phyloP scores from a whole-genome alignment of 2,888 invertebrate species.

The Dynastes tityus region DNA sequence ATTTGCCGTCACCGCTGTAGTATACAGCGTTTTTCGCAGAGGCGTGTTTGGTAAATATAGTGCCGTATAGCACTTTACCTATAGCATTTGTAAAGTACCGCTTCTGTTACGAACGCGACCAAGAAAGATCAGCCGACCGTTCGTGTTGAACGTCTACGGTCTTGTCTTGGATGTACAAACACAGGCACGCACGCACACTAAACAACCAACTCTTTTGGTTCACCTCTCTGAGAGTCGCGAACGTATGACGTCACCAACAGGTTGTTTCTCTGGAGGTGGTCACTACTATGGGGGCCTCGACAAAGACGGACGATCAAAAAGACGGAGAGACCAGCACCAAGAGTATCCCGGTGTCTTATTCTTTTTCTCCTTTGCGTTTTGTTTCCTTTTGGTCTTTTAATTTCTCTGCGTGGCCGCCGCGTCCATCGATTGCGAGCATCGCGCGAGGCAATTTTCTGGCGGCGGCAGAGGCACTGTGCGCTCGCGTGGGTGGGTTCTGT shows the following conservation, averaged over 20 bases:
- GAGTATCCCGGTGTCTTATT: conserved; percentile 41
- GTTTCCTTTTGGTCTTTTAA: conserved; percentile 38
- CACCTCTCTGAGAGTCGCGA: conserved; percentile 52
- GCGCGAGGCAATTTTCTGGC: conserved; percentile 37
- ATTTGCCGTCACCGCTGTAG: neutral
- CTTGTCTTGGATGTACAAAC: conserved; percentile 45
- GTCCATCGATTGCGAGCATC: conserved; percentile 16
- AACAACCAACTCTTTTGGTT: conserved; percentile 47
- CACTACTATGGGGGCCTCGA: conserved; percentile 64
- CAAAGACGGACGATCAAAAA: conserved; percentile 40
- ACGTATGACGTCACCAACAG: conserved; percentile 67
- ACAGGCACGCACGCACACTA: conserved; percentile 36
- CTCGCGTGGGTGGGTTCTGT: conserved; percentile 22
- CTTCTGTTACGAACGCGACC: conserved; percentile 25
- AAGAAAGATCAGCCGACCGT: conserved; percentile 29
- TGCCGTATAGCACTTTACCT: conserved; percentile 20
- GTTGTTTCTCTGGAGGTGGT: conserved; percentile 66
- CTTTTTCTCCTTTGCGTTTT: conserved; percentile 22
- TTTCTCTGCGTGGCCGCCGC: conserved; percentile 33
- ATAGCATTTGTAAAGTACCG: conserved; percentile 21
- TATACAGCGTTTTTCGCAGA: neutral
- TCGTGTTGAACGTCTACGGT: conserved; percentile 38
- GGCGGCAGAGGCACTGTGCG: conserved; percentile 18
- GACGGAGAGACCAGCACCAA: conserved; percentile 46
- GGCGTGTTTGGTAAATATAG: neutral